Evolutionary conservation across 2,113 vertebrate species (phyloP).

Genomic region (Sitta europaea): DNA sequence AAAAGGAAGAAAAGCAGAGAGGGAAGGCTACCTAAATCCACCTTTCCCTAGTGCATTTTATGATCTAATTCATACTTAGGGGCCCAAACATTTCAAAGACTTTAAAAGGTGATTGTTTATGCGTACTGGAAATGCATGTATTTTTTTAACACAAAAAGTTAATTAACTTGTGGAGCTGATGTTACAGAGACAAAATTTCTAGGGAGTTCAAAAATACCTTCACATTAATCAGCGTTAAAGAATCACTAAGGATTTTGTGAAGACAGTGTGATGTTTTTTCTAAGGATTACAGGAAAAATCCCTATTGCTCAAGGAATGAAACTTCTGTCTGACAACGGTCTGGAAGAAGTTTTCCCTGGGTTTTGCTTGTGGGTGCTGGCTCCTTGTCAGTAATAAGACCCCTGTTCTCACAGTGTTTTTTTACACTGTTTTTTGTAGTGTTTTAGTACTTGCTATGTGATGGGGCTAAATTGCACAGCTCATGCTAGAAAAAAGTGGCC

Average conservation of each 20-base stretch:
- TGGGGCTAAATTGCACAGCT: background rate
- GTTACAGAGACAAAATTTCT: background rate
- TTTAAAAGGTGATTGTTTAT: background rate
- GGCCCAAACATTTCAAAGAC: background rate
- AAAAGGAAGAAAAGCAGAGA: background rate
- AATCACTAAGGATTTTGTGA: background rate
- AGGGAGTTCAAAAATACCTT: background rate
- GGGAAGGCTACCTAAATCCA: background rate
- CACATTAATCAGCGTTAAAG: fast-evolving
- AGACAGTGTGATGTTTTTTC: background rate
- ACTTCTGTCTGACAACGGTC: background rate
- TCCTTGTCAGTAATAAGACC: background rate
- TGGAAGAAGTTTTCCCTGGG: background rate
- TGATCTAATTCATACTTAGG: background rate
- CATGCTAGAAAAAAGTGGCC: background rate
- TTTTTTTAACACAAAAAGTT: background rate
- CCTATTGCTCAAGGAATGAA: background rate
- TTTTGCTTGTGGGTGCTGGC: background rate
- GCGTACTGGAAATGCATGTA: background rate
- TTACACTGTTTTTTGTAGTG: background rate
- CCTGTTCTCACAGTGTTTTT: background rate
- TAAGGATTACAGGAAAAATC: background rate
- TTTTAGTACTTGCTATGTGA: background rate
- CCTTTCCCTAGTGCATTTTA: background rate
- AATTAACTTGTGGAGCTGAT: background rate